phyloP scores from a whole-genome alignment of 2,113 vertebrate genomes.

The Xenopus borealis region DNA sequence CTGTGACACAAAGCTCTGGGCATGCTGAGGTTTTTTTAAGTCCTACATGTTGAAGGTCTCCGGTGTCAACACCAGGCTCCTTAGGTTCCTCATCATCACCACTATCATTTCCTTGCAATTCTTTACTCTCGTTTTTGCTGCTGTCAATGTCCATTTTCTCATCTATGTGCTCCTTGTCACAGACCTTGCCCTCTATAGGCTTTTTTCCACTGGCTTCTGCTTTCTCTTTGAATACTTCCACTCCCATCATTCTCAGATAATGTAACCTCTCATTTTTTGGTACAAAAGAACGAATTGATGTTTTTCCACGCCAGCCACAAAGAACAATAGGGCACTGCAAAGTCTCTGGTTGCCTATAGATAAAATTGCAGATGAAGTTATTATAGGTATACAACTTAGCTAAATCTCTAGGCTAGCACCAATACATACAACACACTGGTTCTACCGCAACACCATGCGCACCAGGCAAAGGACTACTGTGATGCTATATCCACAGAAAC shows the following conservation, averaged over 20 bases:
- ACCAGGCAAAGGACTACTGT: no score
- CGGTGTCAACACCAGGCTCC: slow-evolving; percentile 49
- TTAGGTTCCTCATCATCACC: slow-evolving; percentile 41
- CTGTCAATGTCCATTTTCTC: slow-evolving; percentile 39
- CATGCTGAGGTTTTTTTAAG: background rate
- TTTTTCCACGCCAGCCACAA: slow-evolving; percentile 95
- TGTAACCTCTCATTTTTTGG: slow-evolving; percentile 90
- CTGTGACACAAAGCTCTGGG: background rate
- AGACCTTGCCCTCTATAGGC: slow-evolving; percentile 1
- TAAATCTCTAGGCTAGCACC: no score
- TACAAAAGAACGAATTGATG: slow-evolving; percentile 92
- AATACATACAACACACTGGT: no score
- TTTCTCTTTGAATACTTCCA: slow-evolving; percentile 82
- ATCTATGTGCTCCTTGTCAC: slow-evolving; percentile 20
- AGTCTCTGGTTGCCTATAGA: slow-evolving; percentile 69
- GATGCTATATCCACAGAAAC: no score
- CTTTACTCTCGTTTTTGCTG: slow-evolving; percentile 30
- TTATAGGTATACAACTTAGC: no score
- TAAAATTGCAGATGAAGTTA: background rate
- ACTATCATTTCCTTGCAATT: slow-evolving; percentile 46
- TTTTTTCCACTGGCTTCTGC: slow-evolving; percentile 44
- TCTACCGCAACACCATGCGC: no score
- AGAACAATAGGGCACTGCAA: slow-evolving; percentile 91
- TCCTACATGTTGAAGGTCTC: slow-evolving; percentile 45
- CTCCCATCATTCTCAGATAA: slow-evolving; percentile 93